phyloP scores from a whole-genome alignment of 2,888 invertebrate species.

The Brachynemurus nebulosus region DNA sequence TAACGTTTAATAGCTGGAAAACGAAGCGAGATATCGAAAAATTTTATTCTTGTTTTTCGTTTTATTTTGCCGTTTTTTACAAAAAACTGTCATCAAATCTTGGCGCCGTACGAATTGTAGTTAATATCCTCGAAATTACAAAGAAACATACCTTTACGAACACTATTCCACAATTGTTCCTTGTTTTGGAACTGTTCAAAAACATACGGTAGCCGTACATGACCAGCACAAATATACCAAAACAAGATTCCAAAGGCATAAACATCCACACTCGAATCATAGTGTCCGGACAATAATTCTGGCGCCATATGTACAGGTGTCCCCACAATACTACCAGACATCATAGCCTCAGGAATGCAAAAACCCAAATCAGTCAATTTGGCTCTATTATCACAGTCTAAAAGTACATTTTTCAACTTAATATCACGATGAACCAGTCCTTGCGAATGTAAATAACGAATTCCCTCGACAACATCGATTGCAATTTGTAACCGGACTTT shows the following conservation, averaged over 20 bases:
- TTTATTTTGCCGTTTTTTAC: too few species aligned
- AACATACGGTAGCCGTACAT: constrained; percentile 59
- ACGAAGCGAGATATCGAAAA: too few species aligned
- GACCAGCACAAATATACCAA: constrained; percentile 81
- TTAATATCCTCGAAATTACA: too few species aligned
- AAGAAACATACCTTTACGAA: constrained; percentile 62
- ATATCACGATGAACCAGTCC: constrained; percentile 82
- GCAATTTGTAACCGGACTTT: constrained; percentile 51
- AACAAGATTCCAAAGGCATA: constrained; percentile 84
- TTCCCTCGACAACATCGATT: constrained; percentile 73
- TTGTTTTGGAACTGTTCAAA: constrained; percentile 77
- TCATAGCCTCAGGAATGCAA: constrained; percentile 80
- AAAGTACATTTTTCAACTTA: constrained; percentile 76
- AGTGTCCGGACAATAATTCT: constrained; percentile 65
- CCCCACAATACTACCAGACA: constrained; percentile 79
- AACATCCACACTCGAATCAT: constrained; percentile 73
- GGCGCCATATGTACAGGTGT: constrained; percentile 89
- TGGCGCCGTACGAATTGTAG: too few species aligned
- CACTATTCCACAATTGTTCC: constrained; percentile 74
- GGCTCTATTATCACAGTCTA: constrained; percentile 58
- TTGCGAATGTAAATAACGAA: constrained; percentile 76
- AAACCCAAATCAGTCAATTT: constrained; percentile 81
- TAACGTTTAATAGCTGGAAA: too few species aligned
- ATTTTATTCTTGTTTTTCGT: too few species aligned
- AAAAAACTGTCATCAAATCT: too few species aligned